These are phyloP conservation scores for Poicephalus gulielmi DNA, from an alignment of 2,113 vertebrate genomes.

Conservation along the genomic window DNA sequence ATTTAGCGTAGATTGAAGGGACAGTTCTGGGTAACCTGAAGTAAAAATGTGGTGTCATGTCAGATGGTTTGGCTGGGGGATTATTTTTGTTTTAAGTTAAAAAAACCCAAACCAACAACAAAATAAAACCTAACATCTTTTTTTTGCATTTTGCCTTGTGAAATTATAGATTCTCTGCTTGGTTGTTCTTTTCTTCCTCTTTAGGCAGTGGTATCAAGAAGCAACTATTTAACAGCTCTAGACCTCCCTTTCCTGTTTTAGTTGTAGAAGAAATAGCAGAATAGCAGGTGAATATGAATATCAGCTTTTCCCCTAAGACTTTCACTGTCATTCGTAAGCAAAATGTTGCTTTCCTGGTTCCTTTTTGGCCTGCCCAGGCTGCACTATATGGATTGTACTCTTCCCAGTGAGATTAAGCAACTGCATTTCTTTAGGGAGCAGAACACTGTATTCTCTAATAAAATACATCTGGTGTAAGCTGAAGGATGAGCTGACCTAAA, in stretches of 20 bases:
- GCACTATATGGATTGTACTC: background rate
- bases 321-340: slow-evolving; percentile 16
- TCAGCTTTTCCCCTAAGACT: slow-evolving; percentile 42
- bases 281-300: background rate
- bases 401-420: slow-evolving; percentile 12
- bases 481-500: slow-evolving; percentile 44
- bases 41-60: background rate
- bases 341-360: slow-evolving; percentile 2
- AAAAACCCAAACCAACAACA: background rate
- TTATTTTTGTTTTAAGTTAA: background rate
- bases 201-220: background rate
- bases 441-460: slow-evolving; percentile 16
- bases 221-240: background rate
- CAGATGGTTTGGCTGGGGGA: background rate
- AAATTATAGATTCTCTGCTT: background rate
- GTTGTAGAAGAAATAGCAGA: slow-evolving; percentile 29
- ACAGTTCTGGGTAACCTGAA: background rate
- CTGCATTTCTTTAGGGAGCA: background rate
- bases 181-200: background rate
- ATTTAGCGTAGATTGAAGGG: background rate
- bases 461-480: slow-evolving; percentile 13
- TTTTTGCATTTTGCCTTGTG: background rate
- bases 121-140: too few relatives aligned
- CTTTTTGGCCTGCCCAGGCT: background rate
- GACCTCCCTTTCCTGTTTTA: background rate